These are phyloP conservation scores for Chorisops tibialis DNA, from an alignment of 2,888 invertebrate species.

Conservation along the genomic window DNA sequence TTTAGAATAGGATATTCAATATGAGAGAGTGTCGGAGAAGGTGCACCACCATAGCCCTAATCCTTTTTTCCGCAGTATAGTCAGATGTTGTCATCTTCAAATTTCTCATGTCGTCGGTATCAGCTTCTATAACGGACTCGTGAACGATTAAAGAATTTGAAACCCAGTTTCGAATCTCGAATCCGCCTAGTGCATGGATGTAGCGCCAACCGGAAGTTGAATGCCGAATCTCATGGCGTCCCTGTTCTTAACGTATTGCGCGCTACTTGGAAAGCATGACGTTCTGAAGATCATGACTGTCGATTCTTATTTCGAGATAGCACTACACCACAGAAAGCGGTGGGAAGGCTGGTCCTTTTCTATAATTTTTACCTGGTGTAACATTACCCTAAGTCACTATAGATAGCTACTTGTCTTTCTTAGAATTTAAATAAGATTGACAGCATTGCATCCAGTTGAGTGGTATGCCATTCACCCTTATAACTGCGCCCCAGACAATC, in stretches of 20 bases:
- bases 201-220: conserved; percentile 35
- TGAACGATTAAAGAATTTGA: too few species aligned
- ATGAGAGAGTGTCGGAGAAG: too few species aligned
- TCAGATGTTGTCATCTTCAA: too few species aligned
- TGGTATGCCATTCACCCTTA: conserved; percentile 34
- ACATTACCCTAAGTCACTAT: conserved; percentile 40
- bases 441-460: conserved; percentile 39
- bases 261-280: conserved; percentile 31
- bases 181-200: neutral
- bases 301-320: conserved; percentile 31
- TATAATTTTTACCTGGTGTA: conserved; percentile 35
- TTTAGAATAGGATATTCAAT: too few species aligned
- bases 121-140: too few species aligned
- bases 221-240: conserved; percentile 28
- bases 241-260: conserved; percentile 33
- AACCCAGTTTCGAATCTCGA: too few species aligned
- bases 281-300: conserved; percentile 34
- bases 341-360: conserved; percentile 38
- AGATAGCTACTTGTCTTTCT: conserved; percentile 41
- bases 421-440: conserved; percentile 45
- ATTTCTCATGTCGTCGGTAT: too few species aligned
- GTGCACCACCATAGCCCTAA: too few species aligned
- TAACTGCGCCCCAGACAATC: conserved; percentile 42
- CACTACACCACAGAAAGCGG: conserved; percentile 39
- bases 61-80: too few species aligned